Conservation (phyloP, 2,888 invertebrate species). For the Nezara viridula region DNA sequence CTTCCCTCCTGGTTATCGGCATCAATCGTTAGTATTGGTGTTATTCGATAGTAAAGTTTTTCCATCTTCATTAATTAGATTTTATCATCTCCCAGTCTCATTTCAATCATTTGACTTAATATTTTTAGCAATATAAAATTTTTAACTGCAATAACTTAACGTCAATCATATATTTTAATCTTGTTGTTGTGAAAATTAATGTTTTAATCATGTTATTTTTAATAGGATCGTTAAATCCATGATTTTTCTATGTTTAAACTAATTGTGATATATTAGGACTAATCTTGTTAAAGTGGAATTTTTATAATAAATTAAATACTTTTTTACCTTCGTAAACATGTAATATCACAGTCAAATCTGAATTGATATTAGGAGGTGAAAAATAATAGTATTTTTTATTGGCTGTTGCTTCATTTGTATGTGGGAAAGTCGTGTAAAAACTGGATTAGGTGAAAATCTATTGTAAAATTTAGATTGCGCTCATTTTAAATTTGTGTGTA, state of each 20-base stretch:
- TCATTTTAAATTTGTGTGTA: background rate
- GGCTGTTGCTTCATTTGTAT: background rate
- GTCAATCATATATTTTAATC: too few species aligned
- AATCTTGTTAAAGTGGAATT: background rate
- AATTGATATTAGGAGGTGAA: background rate
- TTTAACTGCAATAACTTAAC: too few species aligned
- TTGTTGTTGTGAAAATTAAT: too few species aligned
- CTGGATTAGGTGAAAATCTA: background rate
- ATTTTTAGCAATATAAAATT: background rate
- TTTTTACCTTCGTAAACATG: too few species aligned
- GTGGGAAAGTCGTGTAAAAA: background rate
- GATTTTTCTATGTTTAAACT: background rate
- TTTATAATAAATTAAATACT: too few species aligned
- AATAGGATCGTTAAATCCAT: background rate
- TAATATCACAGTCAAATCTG: background rate
- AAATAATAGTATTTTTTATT: background rate
- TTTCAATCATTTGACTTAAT: background rate
- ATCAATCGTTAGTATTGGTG: too few species aligned
- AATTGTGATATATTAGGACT: background rate
- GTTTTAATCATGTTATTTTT: background rate
- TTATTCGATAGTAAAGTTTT: too few species aligned
- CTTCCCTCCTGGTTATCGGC: too few species aligned
- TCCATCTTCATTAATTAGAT: background rate
- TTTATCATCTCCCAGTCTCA: slow-evolving; percentile 23
- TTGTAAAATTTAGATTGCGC: background rate